These are phyloP conservation scores for Leptinotarsa undecemlineata DNA, from an alignment of 1,140 invertebrate species.

Conservation along the genomic window DNA sequence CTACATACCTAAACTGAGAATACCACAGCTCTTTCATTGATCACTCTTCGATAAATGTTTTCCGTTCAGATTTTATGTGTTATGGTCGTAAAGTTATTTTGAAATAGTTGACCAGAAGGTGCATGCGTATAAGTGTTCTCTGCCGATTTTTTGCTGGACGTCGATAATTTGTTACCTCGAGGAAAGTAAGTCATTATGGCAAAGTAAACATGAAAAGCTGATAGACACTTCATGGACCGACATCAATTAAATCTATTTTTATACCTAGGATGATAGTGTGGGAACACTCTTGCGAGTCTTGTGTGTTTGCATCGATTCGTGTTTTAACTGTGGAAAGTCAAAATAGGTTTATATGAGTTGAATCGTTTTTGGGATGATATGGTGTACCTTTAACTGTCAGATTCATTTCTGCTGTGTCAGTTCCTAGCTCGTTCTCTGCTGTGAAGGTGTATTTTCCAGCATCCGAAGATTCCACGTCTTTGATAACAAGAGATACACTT, in stretches of 20 bases:
- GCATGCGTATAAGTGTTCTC: background rate
- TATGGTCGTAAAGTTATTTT: background rate
- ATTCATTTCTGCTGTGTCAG: slow-evolving; percentile 74
- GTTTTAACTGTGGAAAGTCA: background rate
- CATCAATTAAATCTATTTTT: slow-evolving; percentile 8
- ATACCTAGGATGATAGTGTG: slow-evolving; percentile 17
- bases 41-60: background rate
- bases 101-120: background rate
- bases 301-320: background rate
- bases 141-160: background rate
- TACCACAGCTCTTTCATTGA: background rate
- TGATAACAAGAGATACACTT: slow-evolving; percentile 86
- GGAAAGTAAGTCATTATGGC: background rate
- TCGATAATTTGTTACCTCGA: background rate
- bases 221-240: background rate
- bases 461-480: slow-evolving; percentile 80
- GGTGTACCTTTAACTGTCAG: slow-evolving; percentile 73
- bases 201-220: slow-evolving; percentile 2
- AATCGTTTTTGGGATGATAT: background rate
- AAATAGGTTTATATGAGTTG: background rate
- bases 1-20: background rate
- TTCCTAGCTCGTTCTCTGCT: slow-evolving; percentile 88
- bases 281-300: slow-evolving; percentile 19
- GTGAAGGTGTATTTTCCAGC: slow-evolving; percentile 82
- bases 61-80: background rate